A percentile compares a stretch with the other conserved stretches of the same genome.
Conservation (phyloP, 2,113 vertebrate genomes). For the Verasper variegatus region DNA sequence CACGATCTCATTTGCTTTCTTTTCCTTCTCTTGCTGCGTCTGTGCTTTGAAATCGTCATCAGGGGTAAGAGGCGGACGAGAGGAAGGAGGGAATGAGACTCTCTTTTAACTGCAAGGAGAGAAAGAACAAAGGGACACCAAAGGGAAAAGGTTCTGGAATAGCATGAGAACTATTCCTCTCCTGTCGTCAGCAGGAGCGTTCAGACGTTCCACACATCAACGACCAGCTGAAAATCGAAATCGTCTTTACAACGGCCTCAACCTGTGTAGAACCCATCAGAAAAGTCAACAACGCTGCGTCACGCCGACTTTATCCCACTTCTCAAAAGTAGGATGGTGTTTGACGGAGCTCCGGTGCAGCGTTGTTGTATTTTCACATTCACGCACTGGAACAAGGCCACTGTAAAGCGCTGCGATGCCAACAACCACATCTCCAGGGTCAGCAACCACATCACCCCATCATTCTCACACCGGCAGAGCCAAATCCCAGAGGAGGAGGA, state of each 20-base stretch:
- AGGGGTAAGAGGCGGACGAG: background rate
- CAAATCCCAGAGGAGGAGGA: constrained; percentile 38
- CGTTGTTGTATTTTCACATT: constrained; percentile 27
- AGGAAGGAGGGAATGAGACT: constrained; percentile 64
- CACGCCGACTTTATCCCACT: background rate
- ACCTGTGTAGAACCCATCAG: constrained; percentile 8
- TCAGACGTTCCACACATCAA: background rate
- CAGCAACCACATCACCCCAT: constrained; percentile 34
- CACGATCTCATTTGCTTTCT: background rate
- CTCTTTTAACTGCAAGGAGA: constrained; percentile 36
- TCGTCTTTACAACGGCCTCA: constrained; percentile 34
- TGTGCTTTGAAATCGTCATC: background rate
- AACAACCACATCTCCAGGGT: constrained; percentile 44
- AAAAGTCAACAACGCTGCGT: constrained; percentile 27
- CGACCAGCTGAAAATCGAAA: background rate
- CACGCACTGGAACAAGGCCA: constrained; percentile 21
- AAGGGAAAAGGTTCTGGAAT: constrained; percentile 67
- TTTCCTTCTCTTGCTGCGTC: background rate
- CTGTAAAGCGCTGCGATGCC: constrained; percentile 34
- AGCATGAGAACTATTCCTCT: constrained; percentile 74
- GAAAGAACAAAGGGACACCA: constrained; percentile 25
- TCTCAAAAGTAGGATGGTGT: background rate
- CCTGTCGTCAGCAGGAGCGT: constrained; percentile 58
- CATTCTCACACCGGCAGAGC: constrained; percentile 45
- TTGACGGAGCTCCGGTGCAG: background rate